Evolutionary conservation across 2,113 vertebrate genomes (phyloP), one percentile per base, ranked within the genome.

Genomic region (Indicator maculatus): DNA sequence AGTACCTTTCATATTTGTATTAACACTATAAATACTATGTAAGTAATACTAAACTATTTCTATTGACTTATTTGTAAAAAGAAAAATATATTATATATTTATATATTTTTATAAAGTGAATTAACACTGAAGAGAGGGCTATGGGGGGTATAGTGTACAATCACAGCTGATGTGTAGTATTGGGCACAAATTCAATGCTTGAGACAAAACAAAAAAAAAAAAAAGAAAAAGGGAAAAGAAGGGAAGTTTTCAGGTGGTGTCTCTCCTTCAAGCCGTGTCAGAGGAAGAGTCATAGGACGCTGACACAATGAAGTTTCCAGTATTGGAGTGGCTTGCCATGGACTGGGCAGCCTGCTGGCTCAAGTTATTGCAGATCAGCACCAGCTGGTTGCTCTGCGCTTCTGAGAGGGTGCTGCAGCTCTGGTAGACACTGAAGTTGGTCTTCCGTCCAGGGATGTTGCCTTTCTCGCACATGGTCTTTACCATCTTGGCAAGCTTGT

Each of bases 391-490:
- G 96, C 98, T 98, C 96, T 98, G 98, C 5, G 98, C 98, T 97
- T 98, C 98, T 0, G 98, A 98, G 89, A 98, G 92, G 8, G 98
- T 98, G 95, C 98, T 98, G 74, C 98, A 98, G 84, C 98, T 98
- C 97, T 98, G 98, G 70, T 98, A 98, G n/a, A 98, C 98, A 0
- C 98, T 98, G 96, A 98, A 98, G 96, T 98, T 98, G 83, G 98
- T 98, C 77, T 98, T 98, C 83, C 98, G 92, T 58, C 98, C 98
- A 0, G 98, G 98, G 82, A 98, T 98, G 96, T 98, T 98, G 91
- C 98, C 98, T 90, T 98, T 98, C 96, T 98, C 98, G 1, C 98
- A 98, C 98, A 98, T 98, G 0, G 98, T 98, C 97, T 98, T 98
- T 88, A 98, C 98, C 98, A 98, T 98, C 97, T 98, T 98, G 91